Evolutionary conservation across 1,140 invertebrate species (phyloP), one percentile per base, ranked within the genome.

Genomic region (Drosophila cardini): DNA sequence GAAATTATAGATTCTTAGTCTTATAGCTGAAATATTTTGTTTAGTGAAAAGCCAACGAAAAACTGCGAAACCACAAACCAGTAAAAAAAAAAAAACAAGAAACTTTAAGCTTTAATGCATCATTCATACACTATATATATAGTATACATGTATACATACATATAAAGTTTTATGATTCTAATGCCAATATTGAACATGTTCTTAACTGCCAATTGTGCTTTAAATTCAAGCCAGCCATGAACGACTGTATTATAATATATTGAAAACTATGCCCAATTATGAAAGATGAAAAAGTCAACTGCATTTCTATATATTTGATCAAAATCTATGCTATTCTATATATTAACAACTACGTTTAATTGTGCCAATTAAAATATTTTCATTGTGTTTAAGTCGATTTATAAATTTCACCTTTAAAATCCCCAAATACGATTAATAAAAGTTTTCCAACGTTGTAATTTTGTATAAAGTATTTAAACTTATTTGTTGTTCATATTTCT

Each of bases 1-100:
- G 84, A 87, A 87, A 89, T 89, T 87, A 89, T 80, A 69, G 78
- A 89, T 84, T 89, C 78, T 89, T 89, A 89, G 84, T 89, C 71
- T 72, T 78, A 71, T 87, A 87, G 84, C 76, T 75, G 83, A 87
- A 87, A 89, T 83, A 87, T 77, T 89, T 67, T 87, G 75, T 83
- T 78, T 89, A 83, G 83, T 75, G 50, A 72, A 72, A 62, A 56
- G 6, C 8, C 11, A 32, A 60, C 11, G 58, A 52, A 38, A 10
- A 72, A 73, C 55, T 26, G 21, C 21, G 21, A 72, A 73, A 72
- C 48, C 42, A 67, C 36, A 76, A 50, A 72, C 58, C 62, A 61
- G 60, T 15, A 61, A 72, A 70, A 63, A 57, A 64, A 21, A 16
- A 82, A 60, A 75, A 65, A 64, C 60, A 36, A 73, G 21, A 76